Conservation (phyloP, 92 coral and sea anemone species). For the Parazoanthus darwini region DNA sequence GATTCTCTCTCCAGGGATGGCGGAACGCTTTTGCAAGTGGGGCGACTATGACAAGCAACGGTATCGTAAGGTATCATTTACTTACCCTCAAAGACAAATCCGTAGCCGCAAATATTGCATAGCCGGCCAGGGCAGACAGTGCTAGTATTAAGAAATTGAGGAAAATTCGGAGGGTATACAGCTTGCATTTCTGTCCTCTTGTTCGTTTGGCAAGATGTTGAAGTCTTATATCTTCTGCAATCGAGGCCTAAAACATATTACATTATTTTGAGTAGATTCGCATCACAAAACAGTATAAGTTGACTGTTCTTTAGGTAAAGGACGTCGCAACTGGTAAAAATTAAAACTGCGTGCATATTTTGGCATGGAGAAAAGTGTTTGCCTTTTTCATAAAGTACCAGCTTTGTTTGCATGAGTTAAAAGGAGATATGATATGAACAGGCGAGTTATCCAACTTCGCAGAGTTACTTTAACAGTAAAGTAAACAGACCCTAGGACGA, state of each 20-base stretch:
- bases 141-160: constrained; percentile 65
- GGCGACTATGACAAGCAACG: too few species aligned
- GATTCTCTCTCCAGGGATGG: too few species aligned
- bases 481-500: neutral
- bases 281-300: neutral
- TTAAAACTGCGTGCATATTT: neutral
- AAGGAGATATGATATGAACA: too few species aligned
- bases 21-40: too few species aligned
- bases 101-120: constrained; percentile 63
- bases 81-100: constrained; percentile 72
- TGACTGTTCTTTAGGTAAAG: too few species aligned
- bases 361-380: neutral
- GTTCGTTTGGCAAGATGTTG: constrained; percentile 72
- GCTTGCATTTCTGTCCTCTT: constrained; percentile 45
- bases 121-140: constrained; percentile 69
- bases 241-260: constrained; percentile 55
- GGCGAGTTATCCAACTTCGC: too few species aligned
- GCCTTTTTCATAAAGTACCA: too few species aligned
- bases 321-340: too few species aligned
- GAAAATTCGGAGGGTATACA: constrained; percentile 59
- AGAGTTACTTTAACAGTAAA: too few species aligned
- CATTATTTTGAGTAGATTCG: neutral
- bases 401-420: too few species aligned
- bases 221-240: constrained; percentile 76
- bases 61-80: too few species aligned